These are phyloP conservation scores for Corydoras sp. DNA, from an alignment of 2,113 vertebrate species.

Conservation along the genomic window DNA sequence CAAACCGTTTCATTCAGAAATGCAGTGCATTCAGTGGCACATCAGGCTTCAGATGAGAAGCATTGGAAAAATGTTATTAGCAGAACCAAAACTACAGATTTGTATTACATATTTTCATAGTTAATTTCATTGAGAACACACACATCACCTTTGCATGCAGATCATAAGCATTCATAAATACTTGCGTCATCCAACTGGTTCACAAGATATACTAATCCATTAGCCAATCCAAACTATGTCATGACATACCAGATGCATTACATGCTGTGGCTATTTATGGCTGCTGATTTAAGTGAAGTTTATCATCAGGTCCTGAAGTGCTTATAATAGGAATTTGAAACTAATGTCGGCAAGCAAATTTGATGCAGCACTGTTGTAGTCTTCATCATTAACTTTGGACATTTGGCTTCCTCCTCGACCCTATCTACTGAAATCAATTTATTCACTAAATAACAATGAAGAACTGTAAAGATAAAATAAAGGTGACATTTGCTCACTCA, in stretches of 20 bases:
- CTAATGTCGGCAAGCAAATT: constrained; percentile 19
- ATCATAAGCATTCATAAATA: constrained; percentile 30
- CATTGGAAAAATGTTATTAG: background rate
- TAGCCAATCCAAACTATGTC: constrained; percentile 19
- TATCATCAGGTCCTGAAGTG: constrained; percentile 22
- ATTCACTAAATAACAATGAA: background rate
- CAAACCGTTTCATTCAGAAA: background rate
- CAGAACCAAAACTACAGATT: background rate
- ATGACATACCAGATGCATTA: constrained; percentile 24
- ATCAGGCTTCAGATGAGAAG: background rate
- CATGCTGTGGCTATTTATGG: constrained; percentile 16
- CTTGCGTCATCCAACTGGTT: constrained; percentile 28
- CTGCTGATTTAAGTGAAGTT: constrained; percentile 29
- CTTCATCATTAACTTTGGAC: constrained; percentile 29
- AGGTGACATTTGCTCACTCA: constrained; percentile 38
- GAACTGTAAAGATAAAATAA: constrained; percentile 27
- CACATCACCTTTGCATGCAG: constrained; percentile 19
- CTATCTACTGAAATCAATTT: constrained; percentile 8
- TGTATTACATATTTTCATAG: background rate
- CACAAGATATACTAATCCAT: constrained; percentile 17
- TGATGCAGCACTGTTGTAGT: constrained; percentile 37
- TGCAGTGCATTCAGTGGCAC: background rate
- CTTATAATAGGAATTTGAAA: constrained; percentile 22
- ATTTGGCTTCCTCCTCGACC: constrained; percentile 12
- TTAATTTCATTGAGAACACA: constrained; percentile 11